phyloP scores from a whole-genome alignment of 2,888 invertebrate species.

The Heliconius ethilla region DNA sequence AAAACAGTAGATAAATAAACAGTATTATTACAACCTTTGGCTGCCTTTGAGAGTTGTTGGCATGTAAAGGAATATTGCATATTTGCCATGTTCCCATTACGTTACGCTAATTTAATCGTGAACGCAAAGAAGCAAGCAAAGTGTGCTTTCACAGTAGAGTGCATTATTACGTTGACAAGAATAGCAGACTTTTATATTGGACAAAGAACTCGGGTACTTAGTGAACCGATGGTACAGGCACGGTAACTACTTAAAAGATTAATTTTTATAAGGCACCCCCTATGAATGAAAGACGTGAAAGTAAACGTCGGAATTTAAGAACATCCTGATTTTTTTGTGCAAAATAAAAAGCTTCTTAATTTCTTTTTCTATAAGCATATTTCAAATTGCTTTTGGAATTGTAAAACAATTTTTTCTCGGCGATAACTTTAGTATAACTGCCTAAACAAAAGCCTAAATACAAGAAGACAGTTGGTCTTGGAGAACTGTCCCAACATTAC shows the following conservation, averaged over 20 bases:
- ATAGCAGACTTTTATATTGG: conserved; percentile 55
- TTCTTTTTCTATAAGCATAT: conserved; percentile 8
- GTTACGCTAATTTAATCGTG: conserved; percentile 54
- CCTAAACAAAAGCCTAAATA: not conserved
- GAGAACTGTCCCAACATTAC: conserved; percentile 43
- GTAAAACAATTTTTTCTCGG: not conserved
- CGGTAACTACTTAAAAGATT: conserved; percentile 40
- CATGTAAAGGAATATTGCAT: conserved; percentile 53
- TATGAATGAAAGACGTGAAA: conserved; percentile 40
- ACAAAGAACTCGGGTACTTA: conserved; percentile 54
- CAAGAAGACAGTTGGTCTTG: conserved; percentile 32
- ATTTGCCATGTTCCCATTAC: conserved; percentile 55
- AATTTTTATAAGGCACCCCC: conserved; percentile 39
- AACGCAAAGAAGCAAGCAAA: conserved; percentile 51
- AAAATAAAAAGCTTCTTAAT: conserved; percentile 18
- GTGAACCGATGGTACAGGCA: conserved; percentile 34
- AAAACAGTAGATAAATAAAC: conserved; percentile 18
- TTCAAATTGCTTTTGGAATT: not conserved
- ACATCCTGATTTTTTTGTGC: conserved; percentile 10
- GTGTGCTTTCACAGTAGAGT: conserved; percentile 46
- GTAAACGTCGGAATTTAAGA: conserved; percentile 12
- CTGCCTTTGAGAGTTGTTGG: conserved; percentile 27
- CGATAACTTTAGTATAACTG: not conserved
- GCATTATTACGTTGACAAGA: conserved; percentile 49
- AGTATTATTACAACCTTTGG: conserved; percentile 11